Conservation (phyloP, 2,797 vertebrate genomes). For the Euthynnus affinis region DNA sequence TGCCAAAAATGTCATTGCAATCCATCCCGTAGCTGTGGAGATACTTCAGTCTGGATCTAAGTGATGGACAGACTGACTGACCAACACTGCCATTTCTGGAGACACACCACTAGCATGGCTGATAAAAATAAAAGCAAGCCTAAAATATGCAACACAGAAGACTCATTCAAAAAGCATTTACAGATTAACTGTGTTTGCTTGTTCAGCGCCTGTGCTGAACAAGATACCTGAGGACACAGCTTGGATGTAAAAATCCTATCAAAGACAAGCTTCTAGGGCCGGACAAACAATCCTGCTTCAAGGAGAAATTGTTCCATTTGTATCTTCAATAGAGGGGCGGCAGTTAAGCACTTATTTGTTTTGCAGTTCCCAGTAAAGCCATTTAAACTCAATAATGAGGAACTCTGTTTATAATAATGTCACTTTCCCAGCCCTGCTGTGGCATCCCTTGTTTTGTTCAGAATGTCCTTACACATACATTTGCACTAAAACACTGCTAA, state of each 20-base stretch:
- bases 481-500: background rate
- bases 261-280: background rate
- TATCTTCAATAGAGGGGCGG: background rate
- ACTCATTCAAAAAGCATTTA: background rate
- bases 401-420: no score
- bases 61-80: no score
- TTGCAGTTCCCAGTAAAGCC: background rate
- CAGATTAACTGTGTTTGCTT: no score
- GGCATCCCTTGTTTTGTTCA: no score
- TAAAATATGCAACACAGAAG: background rate
- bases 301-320: conserved; percentile 1
- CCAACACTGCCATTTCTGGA: no score
- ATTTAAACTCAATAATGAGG: background rate
- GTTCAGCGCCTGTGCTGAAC: no score
- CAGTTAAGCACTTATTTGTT: background rate
- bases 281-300: background rate
- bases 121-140: no score
- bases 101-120: no score
- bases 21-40: no score
- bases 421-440: no score
- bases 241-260: background rate
- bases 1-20: no score
- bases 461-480: background rate
- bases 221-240: background rate
- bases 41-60: no score